Base-by-base conservation (phyloP, 2,888 invertebrate species). In the Drosophila infuscata region DNA sequence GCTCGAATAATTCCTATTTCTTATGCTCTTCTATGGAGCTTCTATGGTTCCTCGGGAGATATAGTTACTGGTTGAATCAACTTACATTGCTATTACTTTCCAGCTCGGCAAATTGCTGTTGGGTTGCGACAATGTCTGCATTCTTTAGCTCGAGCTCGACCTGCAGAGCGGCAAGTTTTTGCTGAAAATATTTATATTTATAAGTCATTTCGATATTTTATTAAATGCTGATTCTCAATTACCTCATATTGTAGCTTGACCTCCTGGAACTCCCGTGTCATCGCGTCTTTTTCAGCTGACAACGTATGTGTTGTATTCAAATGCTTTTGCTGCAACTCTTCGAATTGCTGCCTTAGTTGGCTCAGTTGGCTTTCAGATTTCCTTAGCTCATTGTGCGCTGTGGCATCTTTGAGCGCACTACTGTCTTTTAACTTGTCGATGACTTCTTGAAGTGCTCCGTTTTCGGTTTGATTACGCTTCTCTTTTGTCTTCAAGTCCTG, bases 161-260 rank as follows among this genome's bases (percentile, higher is more conserved):
- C 30, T 41, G 35, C 2, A 60, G 38, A 11, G 17, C 12, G 8
- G 5, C 0, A 9, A 38, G 3, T 0, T 20, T 33, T 5, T 29
- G 3, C 77, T 76, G 32, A 0, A 53, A 70, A 38, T 57, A 12
- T 6, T 38, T 32, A 1, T 46, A 32, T 51, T 46, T 11, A 15
- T 38, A n/a, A 9, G 15, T 46, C 3, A 59, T 32, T 35, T 12
- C 2, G 12, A 49, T 17, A 49, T 9, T 38, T 43, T 43, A n/a
- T 30, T 17, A 8, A 15, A 46, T 43, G 2, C 0, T 38, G n/a
- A 30, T 48, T 12, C 8, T 15, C 11, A 17, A 17, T 38, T 11
- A 75, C 74, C 64, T 64, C 52, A 12, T 76, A n/a, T 3, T n/a
- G 15, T 48, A 29, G 36, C 46, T 48, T 63, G 2, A 35, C 32